Base-by-base conservation (phyloP, 92 coral and sea anemone species). In the Siderastrea radians region DNA sequence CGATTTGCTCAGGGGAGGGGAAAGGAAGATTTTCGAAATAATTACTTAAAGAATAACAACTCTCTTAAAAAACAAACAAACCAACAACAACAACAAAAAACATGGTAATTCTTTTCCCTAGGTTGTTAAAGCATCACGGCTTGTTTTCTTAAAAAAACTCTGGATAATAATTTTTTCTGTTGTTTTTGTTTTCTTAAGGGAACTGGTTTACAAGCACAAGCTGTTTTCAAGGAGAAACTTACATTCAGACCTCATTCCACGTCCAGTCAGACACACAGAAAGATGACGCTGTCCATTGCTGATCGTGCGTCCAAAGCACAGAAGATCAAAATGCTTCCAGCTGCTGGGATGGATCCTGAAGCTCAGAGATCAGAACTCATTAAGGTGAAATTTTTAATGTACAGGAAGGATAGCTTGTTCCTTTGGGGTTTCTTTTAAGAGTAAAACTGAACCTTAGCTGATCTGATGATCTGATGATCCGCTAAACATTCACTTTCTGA, bases 231-330 rank as follows among this genome's bases (percentile, higher is more conserved):
- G 55, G 99, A 97, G 71, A 97, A 97, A 75, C 93, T 97, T 45
- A 95, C 99, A 5, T 97, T 97, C 82, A 92, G 99, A 88, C 99
- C 99, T 46, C 98, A 97, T 74, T 97, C 99, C 10, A 97, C 99
- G 0, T 92, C 98, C 79, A 97, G 99, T 84, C 99, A 97, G 86
- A 97, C 99, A 46, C 99, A 97, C 71, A 91, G 98, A 59, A 97
- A 97, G 73, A 97, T 97, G 99, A 94, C 97, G 1, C 77, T 97
- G 52, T 97, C 99, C 10, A 97, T 97, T 76, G 99, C 99, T 55
- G 98, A 97, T 75, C 97, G 99, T 73, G 99, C 92, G 48, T 94
- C 97, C 15, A 97, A 97, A 67, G 92, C 99, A 85, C 96, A 93
- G 73, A 97, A 95, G 86, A 95, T 97, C 61, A 90, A 95, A 59